Percentiles rank a stretch among this genome's conserved stretches.
Conservation (phyloP, 1,140 invertebrate genomes). For the Rhopalosiphum maidis region DNA sequence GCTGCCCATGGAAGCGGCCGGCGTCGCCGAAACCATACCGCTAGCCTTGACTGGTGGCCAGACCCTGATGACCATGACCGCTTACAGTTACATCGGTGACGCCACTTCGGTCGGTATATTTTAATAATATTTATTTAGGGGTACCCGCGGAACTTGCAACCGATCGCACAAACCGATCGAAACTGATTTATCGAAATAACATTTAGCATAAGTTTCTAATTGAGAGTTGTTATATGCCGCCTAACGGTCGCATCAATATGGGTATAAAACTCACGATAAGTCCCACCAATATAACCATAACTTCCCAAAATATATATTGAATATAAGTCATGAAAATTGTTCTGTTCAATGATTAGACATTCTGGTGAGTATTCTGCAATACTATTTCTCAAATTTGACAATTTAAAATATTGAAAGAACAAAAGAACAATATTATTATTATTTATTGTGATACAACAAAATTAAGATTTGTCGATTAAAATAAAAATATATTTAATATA, state of each 20-base stretch:
- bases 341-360: not conserved
- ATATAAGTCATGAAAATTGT: not conserved
- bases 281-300: not conserved
- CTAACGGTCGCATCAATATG: not conserved
- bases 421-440: not conserved
- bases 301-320: not conserved
- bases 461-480: not conserved
- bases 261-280: not conserved
- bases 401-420: not conserved
- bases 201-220: not conserved
- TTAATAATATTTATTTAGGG: not conserved
- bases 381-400: not conserved
- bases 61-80: slow-evolving; percentile 85
- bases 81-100: slow-evolving; percentile 86
- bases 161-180: too few species aligned
- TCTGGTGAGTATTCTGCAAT: not conserved
- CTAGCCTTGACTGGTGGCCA: slow-evolving; percentile 80
- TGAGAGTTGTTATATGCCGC: not conserved
- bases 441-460: too few species aligned
- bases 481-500: not conserved
- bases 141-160: too few species aligned
- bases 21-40: slow-evolving; percentile 76
- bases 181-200: too few species aligned
- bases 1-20: slow-evolving; percentile 76
- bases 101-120: slow-evolving; percentile 70